These are phyloP conservation scores for Tiliqua scincoides DNA, from an alignment of 2,113 vertebrate genomes.

Conservation along the genomic window DNA sequence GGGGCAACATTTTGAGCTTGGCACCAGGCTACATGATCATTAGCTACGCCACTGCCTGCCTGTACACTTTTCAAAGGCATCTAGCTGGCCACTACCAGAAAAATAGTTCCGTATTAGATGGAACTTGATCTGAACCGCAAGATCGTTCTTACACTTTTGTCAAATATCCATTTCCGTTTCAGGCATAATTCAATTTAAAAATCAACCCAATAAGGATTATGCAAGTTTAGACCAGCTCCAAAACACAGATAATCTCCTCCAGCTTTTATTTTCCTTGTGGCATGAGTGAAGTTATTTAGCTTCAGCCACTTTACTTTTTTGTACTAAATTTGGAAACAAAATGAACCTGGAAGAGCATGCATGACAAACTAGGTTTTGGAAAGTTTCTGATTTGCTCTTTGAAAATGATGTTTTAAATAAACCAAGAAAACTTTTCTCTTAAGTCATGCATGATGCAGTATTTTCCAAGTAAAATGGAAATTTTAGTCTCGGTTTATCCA, in stretches of 20 bases:
- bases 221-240: not conserved
- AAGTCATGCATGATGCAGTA: not conserved
- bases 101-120: not conserved
- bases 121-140: not conserved
- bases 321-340: constrained; percentile 14
- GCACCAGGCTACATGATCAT: too few species aligned
- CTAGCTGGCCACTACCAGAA: not conserved
- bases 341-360: not conserved
- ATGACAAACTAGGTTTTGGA: constrained; percentile 1
- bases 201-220: not conserved
- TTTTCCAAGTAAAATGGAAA: constrained; percentile 4
- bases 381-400: constrained; percentile 9
- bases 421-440: not conserved
- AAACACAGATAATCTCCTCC: not conserved
- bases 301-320: constrained; percentile 1
- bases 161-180: not conserved
- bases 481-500: not conserved
- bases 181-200: not conserved
- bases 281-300: not conserved
- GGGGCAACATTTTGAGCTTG: too few species aligned
- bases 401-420: constrained; percentile 22
- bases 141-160: not conserved
- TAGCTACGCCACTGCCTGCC: too few species aligned
- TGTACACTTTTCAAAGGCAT: not conserved
- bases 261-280: not conserved